phyloP scores from a whole-genome alignment of 2,888 invertebrate species.

The Xanthia togata region DNA sequence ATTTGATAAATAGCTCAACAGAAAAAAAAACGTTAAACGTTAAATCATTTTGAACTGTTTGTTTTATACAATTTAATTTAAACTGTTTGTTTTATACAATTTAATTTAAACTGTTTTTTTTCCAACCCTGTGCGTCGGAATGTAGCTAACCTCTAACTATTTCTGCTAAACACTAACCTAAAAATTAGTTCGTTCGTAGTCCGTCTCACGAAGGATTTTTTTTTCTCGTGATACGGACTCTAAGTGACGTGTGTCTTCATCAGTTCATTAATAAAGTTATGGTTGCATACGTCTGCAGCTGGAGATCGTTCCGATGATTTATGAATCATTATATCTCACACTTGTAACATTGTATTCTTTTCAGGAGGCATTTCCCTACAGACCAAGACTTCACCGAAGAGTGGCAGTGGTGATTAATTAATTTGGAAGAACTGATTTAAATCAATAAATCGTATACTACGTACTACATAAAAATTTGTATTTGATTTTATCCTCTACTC shows the following conservation, averaged over 20 bases:
- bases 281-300: background rate
- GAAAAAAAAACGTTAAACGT: too few species aligned
- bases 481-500: slow-evolving; percentile 31
- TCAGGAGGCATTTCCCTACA: slow-evolving; percentile 81
- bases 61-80: too few species aligned
- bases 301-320: background rate
- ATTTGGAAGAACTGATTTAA: slow-evolving; percentile 46
- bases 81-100: too few species aligned
- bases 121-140: background rate
- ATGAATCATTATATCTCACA: background rate
- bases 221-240: background rate
- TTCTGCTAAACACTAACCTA: background rate
- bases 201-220: background rate
- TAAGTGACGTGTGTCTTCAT: background rate
- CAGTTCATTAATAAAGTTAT: background rate
- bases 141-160: background rate
- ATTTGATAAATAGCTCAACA: too few species aligned
- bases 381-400: slow-evolving; percentile 86
- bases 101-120: too few species aligned
- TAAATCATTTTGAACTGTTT: too few species aligned
- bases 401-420: slow-evolving; percentile 81
- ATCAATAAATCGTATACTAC: slow-evolving; percentile 49
- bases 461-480: slow-evolving; percentile 3
- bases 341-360: slow-evolving; percentile 55
- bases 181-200: background rate